Conservation (phyloP, 2,797 vertebrate genomes). For the Sciurus carolinensis region DNA sequence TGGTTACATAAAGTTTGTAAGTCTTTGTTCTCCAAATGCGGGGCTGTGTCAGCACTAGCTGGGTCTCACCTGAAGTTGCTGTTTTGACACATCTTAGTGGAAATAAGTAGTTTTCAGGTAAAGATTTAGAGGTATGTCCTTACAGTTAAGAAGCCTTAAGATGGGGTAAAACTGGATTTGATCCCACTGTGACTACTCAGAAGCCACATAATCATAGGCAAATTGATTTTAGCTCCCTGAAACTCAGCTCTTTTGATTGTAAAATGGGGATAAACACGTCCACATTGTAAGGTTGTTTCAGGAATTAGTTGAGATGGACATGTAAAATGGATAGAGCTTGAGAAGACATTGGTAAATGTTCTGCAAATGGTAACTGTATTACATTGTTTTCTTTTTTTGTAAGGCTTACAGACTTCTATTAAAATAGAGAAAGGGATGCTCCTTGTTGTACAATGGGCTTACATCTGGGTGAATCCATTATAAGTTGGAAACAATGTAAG, state of each 20-base stretch:
- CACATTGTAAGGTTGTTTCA: neutral
- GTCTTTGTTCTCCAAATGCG: neutral
- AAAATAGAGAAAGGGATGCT: neutral
- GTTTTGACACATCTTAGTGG: neutral
- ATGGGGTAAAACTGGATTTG: neutral
- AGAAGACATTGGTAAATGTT: neutral
- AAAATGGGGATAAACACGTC: slow-evolving; percentile 39
- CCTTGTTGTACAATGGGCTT: neutral
- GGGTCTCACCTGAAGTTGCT: neutral
- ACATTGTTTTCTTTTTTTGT: slow-evolving; percentile 48
- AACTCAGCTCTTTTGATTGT: slow-evolving; percentile 1
- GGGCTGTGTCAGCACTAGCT: neutral
- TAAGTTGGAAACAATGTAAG: neutral
- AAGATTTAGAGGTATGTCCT: neutral
- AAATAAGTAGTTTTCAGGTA: neutral
- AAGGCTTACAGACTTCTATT: neutral
- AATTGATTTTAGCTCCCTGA: slow-evolving; percentile 21
- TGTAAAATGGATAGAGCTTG: slow-evolving; percentile 23
- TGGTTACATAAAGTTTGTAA: neutral
- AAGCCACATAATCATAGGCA: slow-evolving; percentile 11
- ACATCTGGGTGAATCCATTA: neutral
- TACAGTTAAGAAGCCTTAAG: neutral
- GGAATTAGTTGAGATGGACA: slow-evolving; percentile 30
- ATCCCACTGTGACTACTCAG: neutral
- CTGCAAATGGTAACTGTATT: neutral